Evolutionary conservation across 35 echinoderm and acorn worm genomes (phyloP), one percentile per base, ranked within the genome.

Genomic region (Apostichopus parvimensis): DNA sequence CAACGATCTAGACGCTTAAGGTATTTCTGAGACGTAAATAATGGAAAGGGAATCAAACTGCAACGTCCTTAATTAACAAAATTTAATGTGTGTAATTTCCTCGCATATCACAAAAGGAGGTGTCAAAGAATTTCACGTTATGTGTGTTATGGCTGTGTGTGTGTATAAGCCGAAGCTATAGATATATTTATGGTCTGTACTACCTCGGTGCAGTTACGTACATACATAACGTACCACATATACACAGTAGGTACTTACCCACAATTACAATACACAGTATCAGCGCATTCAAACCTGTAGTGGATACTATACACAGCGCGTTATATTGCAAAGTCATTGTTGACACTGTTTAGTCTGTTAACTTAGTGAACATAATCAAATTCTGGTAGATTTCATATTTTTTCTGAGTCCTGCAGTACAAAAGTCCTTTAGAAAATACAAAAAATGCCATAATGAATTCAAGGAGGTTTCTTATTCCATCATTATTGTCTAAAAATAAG

Each of bases 91-190:
- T 68, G 64, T 68, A 68, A 68, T 68, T 68, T 68, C 18, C 64
- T 68, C 64, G 64, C 64, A 68, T 68, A 68, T 68, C 64, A 68
- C 64, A 68, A 68, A 68, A 68, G 64, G 64, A 68, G 64, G 64
- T 68, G 64, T 68, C 64, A 68, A 68, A 68, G 64, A 68, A 14
- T 68, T 68, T 68, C 18, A 18, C 18, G 64, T 68, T 68, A 68
- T 68, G 18, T 68, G 64, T 18, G 64, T 68, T 68, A 68, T 68
- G 11, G 18, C 18, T 68, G 64, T 68, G 64, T 68, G 64, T 68
- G 64, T 68, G 34, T 68, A 18, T 14, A 68, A 68, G 64, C 64
- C 64, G 64, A 68, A 68, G 64, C 64, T 68, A 68, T 68, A 18
- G 64, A 68, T 68, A 68, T 68, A 18, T 18, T 14, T 18, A 68